Evolutionary conservation across 2,797 vertebrate genomes (phyloP).

Genomic region (Aplochiton taeniatus): DNA sequence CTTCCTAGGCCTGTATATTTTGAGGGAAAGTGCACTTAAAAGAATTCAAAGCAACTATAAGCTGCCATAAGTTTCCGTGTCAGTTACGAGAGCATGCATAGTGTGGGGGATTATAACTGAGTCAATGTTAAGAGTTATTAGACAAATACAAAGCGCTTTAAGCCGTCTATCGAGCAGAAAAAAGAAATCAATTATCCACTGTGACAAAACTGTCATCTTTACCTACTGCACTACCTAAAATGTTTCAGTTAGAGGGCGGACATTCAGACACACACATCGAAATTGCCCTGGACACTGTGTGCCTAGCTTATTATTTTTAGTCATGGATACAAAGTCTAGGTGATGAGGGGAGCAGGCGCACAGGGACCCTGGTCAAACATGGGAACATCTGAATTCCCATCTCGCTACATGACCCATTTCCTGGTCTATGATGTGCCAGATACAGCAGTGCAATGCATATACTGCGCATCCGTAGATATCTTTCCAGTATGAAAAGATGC

Average conservation of each 20-base stretch:
- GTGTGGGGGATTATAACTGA: too few relatives aligned
- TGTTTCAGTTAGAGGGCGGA: too few relatives aligned
- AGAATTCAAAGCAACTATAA: conserved; percentile 23
- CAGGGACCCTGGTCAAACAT: conserved; percentile 54
- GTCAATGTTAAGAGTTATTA: too few relatives aligned
- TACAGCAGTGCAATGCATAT: conserved; percentile 28
- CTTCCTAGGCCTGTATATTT: conserved; percentile 10
- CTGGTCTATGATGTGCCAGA: conserved; percentile 53
- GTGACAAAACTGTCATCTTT: too few relatives aligned
- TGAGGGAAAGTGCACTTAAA: too few relatives aligned
- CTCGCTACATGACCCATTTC: conserved; percentile 60
- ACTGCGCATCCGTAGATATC: too few relatives aligned
- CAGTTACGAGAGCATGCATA: conserved; percentile 13
- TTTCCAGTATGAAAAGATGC: too few relatives aligned
- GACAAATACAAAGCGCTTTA: too few relatives aligned
- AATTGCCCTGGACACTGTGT: not conserved
- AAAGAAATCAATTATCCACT: too few relatives aligned
- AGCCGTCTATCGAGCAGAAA: too few relatives aligned
- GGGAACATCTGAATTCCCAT: conserved; percentile 54
- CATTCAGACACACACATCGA: too few relatives aligned
- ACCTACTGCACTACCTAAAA: too few relatives aligned
- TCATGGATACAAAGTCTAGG: conserved; percentile 49
- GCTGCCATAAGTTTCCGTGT: conserved; percentile 43
- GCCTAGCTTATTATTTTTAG: conserved; percentile 61
- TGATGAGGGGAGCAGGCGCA: conserved; percentile 50